Evolutionary conservation across 2,113 vertebrate genomes (phyloP), one percentile per base, ranked within the genome.

Genomic region (Podarcis muralis): DNA sequence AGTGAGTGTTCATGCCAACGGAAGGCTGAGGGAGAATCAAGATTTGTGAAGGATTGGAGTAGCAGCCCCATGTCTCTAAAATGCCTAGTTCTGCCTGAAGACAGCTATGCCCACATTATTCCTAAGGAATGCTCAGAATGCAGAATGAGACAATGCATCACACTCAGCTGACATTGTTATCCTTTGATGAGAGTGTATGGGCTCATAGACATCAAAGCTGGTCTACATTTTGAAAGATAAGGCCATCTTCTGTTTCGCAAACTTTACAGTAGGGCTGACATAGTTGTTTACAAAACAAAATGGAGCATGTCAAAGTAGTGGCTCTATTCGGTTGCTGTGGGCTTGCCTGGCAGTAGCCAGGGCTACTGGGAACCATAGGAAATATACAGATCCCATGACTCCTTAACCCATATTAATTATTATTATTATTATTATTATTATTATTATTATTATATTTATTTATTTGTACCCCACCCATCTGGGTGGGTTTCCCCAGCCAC

Each of bases 101-200:
- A 57, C 6, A 83, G 89, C 93, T 90, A 32, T 65, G 83, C 48
- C 53, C 1, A 13, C 35, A 35, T n/a, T 13, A 65, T 88, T 90
- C 71, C 85, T 89, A 40, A 74, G 37, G 23, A 0, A 1, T 68
- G 25, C 25, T 32, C 78, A 77, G 30, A 85, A 86, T 0, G 0
- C 48, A 76, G 18, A 89, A 8, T 27, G 11, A 83, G 72, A 20
- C 27, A 0, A 1, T n/a, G 35, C 20, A 48, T 1, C 74, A 12
- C 6, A 4, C 76, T 48, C 75, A 83, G 68, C 72, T 43, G 37
- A 1, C 30, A 80, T 74, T 62, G 30, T 0, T 20, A 77, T 23
- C 8, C 71, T 0, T 62, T 83, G 68, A 75, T 23, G 53, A 89
- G 2, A 40, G 15, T 78, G 66, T 65, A 90, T 9, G 83, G 68